Base-by-base conservation (phyloP, 2,888 invertebrate genomes). In the Clistopyga incitator region DNA sequence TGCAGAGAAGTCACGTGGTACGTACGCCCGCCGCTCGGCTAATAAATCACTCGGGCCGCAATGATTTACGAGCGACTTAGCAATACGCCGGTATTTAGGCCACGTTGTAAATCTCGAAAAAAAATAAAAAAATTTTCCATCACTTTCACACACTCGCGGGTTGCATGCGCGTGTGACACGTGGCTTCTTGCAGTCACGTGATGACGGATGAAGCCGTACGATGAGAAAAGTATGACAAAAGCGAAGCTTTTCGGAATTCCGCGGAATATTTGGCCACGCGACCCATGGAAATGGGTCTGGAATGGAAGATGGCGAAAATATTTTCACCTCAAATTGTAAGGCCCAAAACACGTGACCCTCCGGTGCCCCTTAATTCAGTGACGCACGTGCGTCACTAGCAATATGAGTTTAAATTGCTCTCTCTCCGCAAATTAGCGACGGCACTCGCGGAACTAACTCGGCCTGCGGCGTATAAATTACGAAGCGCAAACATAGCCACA, bases 51-150 rank as follows among this genome's bases (percentile, higher is more conserved):
- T 80, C 77, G 65, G 20, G 50, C 83, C 81, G 23, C 83, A 78
- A 87, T 88, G 88, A 89, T 87, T 85, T 86, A 88, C 82, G 85
- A 84, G 84, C 82, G 85, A 84, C 82, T 84, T 81, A 85, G 87
- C 80, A 84, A 86, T 85, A 86, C 84, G 86, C 86, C 83, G 82
- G 87, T 88, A 87, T 88, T 84, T 87, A 86, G 86, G 75, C 81
- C 81, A 59, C 59, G 86, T 82, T 86, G 88, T 89, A 89, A 89
- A 88, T 89, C 86, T 88, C 75, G n/a, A n/a, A n/a, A n/a, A n/a
- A n/a, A n/a, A n/a, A n/a, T n/a, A n/a, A 65, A 84, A 71, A 47
- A 81, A 78, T 84, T 84, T 84, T 84, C 20, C 83, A 78, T 78
- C 80, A 80, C 80, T 74, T 77, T 81, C 52, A n/a, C 72, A 38